Evolutionary conservation across 2,888 invertebrate species (phyloP).

Genomic region (Drosophila buzzatii): DNA sequence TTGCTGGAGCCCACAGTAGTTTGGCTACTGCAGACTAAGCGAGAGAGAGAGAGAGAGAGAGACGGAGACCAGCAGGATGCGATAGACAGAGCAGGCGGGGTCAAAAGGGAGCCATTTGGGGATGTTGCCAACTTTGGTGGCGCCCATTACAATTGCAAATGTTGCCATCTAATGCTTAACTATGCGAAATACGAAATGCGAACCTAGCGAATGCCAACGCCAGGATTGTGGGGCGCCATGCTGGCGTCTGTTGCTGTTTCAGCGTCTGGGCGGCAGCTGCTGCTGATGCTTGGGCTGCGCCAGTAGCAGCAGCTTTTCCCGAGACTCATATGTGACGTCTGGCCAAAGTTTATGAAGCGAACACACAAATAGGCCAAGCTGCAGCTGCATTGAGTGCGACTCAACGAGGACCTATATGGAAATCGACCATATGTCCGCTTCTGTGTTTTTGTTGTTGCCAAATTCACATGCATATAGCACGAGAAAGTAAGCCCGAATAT

Average conservation of each 20-base stretch:
- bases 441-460: background rate
- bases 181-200: slow-evolving; percentile 36
- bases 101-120: background rate
- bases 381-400: slow-evolving; percentile 12
- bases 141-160: slow-evolving; percentile 77
- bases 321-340: slow-evolving; percentile 19
- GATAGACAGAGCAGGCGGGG: background rate
- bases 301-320: slow-evolving; percentile 7
- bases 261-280: slow-evolving; percentile 25
- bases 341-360: slow-evolving; percentile 25
- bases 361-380: slow-evolving; percentile 14
- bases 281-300: slow-evolving; percentile 3
- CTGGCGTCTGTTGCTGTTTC: slow-evolving; percentile 57
- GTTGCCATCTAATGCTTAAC: slow-evolving; percentile 71
- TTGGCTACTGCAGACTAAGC: slow-evolving; percentile 18
- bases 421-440: slow-evolving; percentile 2
- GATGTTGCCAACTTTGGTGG: slow-evolving; percentile 44
- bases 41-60: background rate
- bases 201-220: slow-evolving; percentile 27
- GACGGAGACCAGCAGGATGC: background rate
- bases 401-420: slow-evolving; percentile 21
- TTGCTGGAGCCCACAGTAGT: slow-evolving; percentile 42
- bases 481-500: slow-evolving; percentile 1
- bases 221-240: slow-evolving; percentile 66
- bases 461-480: background rate